Base-by-base conservation (phyloP, 2,888 invertebrate genomes). In the Myopa testacea region DNA sequence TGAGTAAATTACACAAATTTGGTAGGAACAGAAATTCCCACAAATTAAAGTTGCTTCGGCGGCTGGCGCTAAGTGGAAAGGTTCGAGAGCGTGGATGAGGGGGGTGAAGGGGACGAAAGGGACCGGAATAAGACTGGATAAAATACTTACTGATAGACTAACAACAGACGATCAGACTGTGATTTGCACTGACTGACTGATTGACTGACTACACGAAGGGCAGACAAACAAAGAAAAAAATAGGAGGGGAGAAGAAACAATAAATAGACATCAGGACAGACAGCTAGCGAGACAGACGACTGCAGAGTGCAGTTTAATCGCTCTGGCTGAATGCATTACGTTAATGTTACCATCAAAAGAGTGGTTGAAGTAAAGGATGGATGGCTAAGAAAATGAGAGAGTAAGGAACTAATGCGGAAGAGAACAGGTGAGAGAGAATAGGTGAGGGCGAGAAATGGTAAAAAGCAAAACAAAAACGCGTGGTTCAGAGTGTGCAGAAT, bases 21-120 rank as follows among this genome's bases (percentile, higher is more conserved):
- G 69, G 52, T 65, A 67, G 65, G 55, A 52, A 45, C 68, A 68
- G 40, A 69, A 76, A 38, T 69, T 76, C 75, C 55, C 75, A 75
- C 75, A 68, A 75, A 75, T 26, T 10, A 34, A 68, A 58, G 67
- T 74, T 63, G n/a, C 8, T 74, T n/a, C 45, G 19, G 26, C 16
- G 62, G 62, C 62, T n/a, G 63, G 63, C 58, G 50, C 52, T 63
- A 50, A 50, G 40, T 26, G 26, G 50, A 14, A 50, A 50, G 2
- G 1, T 26, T 26, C 26, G 26, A 1, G 26, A 26, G 26, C 26
- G 26, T 26, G 26, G 37, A 45, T 45, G 7, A 8, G 45, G 45
- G 2, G 10, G 10, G 10, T 10, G 10, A 45, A 45, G 1, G 6
- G 7, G 40, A 40, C 40, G 40, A 40, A 40, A 40, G 40, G 40